A percentile compares a stretch with the other conserved stretches of the same genome.
Evolutionary conservation across 1,140 invertebrate species (phyloP).

Genomic region (Nasonia longicornis): DNA sequence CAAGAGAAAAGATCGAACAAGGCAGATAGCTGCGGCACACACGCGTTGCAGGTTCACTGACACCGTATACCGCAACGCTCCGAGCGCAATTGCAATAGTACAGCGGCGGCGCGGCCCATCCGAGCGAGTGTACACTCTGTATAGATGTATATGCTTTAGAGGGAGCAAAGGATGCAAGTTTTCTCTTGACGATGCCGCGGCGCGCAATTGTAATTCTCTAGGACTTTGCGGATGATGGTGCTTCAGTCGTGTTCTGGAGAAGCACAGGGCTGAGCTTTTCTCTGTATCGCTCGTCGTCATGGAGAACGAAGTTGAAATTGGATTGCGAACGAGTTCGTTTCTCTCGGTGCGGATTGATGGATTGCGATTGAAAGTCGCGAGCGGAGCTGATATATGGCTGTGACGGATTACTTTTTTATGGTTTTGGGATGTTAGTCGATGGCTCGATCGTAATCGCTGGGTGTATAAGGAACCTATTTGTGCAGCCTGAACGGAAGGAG

Average conservation of each 20-base stretch:
- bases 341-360: neutral
- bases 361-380: neutral
- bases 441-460: no score
- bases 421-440: no score
- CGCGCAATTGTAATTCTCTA: neutral
- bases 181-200: neutral
- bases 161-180: neutral
- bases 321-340: neutral
- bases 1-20: neutral
- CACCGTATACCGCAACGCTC: neutral
- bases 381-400: no score
- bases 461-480: no score
- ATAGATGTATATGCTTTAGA: neutral
- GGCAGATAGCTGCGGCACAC: neutral
- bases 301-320: neutral
- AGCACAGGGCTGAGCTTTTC: neutral
- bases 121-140: neutral
- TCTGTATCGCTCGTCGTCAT: neutral
- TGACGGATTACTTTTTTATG: no score
- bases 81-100: neutral
- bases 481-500: no score
- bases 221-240: neutral
- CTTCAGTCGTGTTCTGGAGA: neutral
- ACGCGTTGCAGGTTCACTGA: conserved; percentile 10
- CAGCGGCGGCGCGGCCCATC: neutral